Evolutionary conservation across 1,140 invertebrate species (phyloP), one percentile per base, ranked within the genome.

Genomic region (Leptinotarsa undecemlineata): DNA sequence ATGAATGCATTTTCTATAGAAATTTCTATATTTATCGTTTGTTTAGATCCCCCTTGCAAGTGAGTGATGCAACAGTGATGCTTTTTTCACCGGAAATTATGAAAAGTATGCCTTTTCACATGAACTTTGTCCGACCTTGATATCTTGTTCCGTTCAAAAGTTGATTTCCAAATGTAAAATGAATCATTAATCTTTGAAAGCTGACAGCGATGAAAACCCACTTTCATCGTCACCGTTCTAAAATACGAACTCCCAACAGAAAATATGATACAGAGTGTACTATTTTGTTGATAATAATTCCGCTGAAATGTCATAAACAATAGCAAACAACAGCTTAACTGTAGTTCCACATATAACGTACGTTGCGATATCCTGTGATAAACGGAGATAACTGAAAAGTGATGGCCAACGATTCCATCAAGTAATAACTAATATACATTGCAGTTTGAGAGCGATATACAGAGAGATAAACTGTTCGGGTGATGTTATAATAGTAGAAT

Each of bases 391-490:
- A 78, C 68, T 67, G 72, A 78, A 74, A 78, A 78, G 73, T 77
- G 78, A 79, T 79, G 74, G 76, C 62, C 71, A 74, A 79, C 76
- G 76, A 77, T 77, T 78, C 73, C 66, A 76, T 78, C 77, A 77
- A 74, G 78, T 72, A 79, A 77, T 79, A 79, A 79, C 78, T 79
- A 79, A 79, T 79, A 79, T 77, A 75, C 78, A 79, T 77, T 76
- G 78, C 78, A 75, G 78, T 75, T 75, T 77, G 75, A 77, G 76
- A 76, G 78, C 75, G 76, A 79, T 75, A 76, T 74, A 77, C 73
- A 63, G 61, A 73, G 67, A 76, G 78, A 79, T 79, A 79, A 78
- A 77, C 76, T 74, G 73, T 78, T 71, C 76, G 77, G 76, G 75
- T 77, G 76, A 79, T 79, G 76, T 77, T 79, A 76, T 79, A 75